Evolutionary conservation across 2,888 invertebrate species (phyloP), one percentile per base, ranked within the genome.

Genomic region (Leucophenga maculata): DNA sequence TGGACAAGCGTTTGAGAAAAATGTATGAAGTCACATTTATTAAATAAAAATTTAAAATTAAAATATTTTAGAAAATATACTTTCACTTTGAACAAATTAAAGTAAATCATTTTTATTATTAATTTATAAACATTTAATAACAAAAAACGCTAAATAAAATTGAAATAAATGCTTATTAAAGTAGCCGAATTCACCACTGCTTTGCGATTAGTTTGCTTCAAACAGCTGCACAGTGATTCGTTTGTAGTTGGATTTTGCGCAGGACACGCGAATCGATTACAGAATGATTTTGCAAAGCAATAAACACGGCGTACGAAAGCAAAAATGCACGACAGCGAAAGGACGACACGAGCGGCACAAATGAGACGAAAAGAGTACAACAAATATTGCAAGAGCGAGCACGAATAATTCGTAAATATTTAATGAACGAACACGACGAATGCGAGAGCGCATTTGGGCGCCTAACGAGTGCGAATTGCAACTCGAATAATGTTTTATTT

Each of bases 331-430:
- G 55, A 55, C 8, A 55, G n/a, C 55, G 55, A 55, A 22, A 9
- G 4, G 14, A 13, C 60, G 16, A 60, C 48, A 62, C 55, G 68
- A 72, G 39, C 67, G 69, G 54, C 57, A n/a, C n/a, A 59, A 55
- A 48, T 54, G 70, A 59, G 52, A 62, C n/a, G n/a, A 68, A 59
- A 26, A 48, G 62, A 59, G 72, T 62, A 65, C 66, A 67, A 64
- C 62, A 69, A 48, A 71, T 50, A 59, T 55, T 74, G 74, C 74
- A 74, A 77, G 84, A 83, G 78, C 75, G 85, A 83, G 84, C 78
- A 81, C 84, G 79, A 78, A 64, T 71, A 78, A 84, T 84, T 84
- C 84, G 83, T 84, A 75, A 85, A 85, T 84, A 80, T 82, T 84
- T 85, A 31, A 84, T 84, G 77, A 83, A 82, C 77, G 54, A 8